These are phyloP conservation scores for Pararge aegeria DNA, from an alignment of 1,140 invertebrate species.

Conservation along the genomic window DNA sequence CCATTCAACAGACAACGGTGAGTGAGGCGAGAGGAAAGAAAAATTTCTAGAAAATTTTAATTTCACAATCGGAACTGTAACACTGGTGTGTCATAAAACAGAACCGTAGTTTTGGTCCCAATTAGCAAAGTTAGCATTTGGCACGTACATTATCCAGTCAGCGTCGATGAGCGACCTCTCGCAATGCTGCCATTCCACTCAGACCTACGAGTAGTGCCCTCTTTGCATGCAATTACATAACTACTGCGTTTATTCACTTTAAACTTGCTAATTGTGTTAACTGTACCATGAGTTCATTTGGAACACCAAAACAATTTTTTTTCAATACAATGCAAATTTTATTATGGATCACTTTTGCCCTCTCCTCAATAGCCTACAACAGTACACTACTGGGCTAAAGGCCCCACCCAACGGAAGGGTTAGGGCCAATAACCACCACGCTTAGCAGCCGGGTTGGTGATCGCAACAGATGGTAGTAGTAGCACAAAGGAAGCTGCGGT, in stretches of 20 bases:
- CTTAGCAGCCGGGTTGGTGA: too few relatives aligned
- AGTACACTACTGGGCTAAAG: too few relatives aligned
- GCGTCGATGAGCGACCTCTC: slow-evolving; percentile 36
- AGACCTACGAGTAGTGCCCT: slow-evolving; percentile 20
- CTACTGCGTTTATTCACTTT: slow-evolving; percentile 23
- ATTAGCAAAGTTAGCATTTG: slow-evolving; percentile 63
- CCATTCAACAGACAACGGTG: too few relatives aligned
- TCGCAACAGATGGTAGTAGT: too few relatives aligned
- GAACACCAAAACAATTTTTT: not conserved
- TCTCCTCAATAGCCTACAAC: too few relatives aligned
- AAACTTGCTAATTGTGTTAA: slow-evolving; percentile 32
- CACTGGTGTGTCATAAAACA: not conserved
- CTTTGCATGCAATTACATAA: slow-evolving; percentile 33
- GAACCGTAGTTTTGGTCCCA: slow-evolving; percentile 18
- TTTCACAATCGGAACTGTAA: too few relatives aligned
- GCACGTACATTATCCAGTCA: slow-evolving; percentile 56
- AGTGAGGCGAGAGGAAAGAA: too few relatives aligned
- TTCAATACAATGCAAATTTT: not conserved
- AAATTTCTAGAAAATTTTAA: too few relatives aligned
- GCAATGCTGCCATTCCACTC: slow-evolving; percentile 33
- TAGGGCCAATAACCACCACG: too few relatives aligned
- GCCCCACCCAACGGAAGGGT: too few relatives aligned
- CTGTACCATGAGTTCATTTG: not conserved
- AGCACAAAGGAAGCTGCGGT: too few relatives aligned
- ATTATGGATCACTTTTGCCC: too few relatives aligned